Conservation (phyloP, 2,888 invertebrate genomes). For the Linyphia triangularis region DNA sequence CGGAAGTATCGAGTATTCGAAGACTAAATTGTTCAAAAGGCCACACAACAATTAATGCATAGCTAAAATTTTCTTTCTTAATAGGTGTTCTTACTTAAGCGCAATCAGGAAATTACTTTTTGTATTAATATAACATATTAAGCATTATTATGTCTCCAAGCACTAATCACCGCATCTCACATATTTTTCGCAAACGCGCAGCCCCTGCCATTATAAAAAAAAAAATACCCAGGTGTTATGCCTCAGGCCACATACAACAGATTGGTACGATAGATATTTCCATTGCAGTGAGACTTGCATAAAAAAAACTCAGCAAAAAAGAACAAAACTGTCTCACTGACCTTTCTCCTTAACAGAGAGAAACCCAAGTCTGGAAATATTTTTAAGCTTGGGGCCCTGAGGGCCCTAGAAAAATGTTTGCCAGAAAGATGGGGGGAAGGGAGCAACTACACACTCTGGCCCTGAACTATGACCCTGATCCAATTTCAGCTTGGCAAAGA, state of each 20-base stretch:
- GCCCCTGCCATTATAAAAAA: conserved; percentile 13
- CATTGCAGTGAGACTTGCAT: conserved; percentile 16
- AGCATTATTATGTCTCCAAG: not conserved
- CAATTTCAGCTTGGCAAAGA: conserved; percentile 62
- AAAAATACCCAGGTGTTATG: conserved; percentile 67
- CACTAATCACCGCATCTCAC: not conserved
- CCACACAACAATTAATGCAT: too few relatives aligned
- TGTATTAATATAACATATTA: too few relatives aligned
- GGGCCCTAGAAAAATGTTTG: conserved; percentile 31
- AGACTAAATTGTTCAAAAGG: too few relatives aligned
- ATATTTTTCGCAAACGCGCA: not conserved
- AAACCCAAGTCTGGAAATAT: conserved; percentile 36
- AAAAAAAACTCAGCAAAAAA: conserved; percentile 32
- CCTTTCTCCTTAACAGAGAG: conserved; percentile 42
- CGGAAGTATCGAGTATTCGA: too few relatives aligned
- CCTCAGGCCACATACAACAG: conserved; percentile 39
- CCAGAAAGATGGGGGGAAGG: not conserved
- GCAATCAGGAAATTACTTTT: too few relatives aligned
- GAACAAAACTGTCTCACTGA: conserved; percentile 58
- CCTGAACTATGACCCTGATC: conserved; percentile 72
- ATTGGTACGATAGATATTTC: conserved; percentile 61
- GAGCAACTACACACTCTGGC: not conserved
- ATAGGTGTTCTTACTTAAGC: too few relatives aligned
- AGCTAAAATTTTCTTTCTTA: too few relatives aligned
- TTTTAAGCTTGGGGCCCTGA: conserved; percentile 38